Percentiles rank a stretch among this genome's conserved stretches.
Conservation (phyloP, 2,797 vertebrate species). For the Alauda arvensis region DNA sequence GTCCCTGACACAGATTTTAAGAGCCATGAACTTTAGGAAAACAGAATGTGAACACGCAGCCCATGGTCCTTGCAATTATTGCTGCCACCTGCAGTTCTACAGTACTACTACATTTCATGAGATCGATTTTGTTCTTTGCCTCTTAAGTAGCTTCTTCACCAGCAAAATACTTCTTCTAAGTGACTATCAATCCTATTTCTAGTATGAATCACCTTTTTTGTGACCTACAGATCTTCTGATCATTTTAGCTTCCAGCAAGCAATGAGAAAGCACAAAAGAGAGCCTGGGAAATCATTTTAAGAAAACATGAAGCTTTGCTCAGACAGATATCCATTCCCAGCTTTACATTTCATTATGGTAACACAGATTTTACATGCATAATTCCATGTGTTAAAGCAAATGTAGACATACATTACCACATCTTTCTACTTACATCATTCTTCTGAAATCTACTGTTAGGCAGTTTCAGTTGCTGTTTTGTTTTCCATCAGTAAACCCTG, state of each 20-base stretch:
- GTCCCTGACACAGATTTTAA: neutral
- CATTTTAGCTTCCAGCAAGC: neutral
- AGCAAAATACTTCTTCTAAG: neutral
- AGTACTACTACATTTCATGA: neutral
- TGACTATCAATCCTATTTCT: neutral
- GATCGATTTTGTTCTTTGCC: neutral
- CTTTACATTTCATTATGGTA: constrained; percentile 22
- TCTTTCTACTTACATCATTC: neutral
- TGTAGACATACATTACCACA: neutral
- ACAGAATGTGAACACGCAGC: accelerated
- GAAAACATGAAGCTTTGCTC: neutral
- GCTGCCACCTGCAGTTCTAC: constrained; percentile 41
- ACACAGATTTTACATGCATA: constrained; percentile 3
- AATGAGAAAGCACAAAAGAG: neutral
- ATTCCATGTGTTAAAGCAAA: neutral
- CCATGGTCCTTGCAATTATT: neutral
- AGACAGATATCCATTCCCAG: neutral
- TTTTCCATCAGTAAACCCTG: neutral
- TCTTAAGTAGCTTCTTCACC: neutral
- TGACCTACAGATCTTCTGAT: neutral
- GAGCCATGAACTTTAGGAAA: neutral
- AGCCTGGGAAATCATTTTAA: neutral
- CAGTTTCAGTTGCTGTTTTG: neutral
- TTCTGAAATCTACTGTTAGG: neutral
- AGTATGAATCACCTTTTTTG: neutral